Evolutionary conservation across 2,797 vertebrate genomes (phyloP), one percentile per base, ranked within the genome.

Genomic region (Mus minutoides): DNA sequence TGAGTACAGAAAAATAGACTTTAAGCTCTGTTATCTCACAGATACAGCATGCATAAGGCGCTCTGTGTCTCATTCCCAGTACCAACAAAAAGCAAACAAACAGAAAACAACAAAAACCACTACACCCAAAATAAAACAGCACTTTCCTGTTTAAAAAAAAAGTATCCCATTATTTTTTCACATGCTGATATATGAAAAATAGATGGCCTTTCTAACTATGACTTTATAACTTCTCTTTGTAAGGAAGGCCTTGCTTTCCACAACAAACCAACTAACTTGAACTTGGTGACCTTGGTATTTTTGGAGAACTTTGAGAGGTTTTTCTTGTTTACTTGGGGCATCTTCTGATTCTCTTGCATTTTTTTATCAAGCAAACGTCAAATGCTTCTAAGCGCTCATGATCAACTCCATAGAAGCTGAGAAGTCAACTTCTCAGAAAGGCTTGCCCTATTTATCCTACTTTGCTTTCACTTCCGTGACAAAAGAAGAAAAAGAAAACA

Each of bases 281-380:
- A 73, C 56, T 83, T 92, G 37, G 91, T 67, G 49, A 85, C 13
- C 43, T 46, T 52, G 49, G 75, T 73, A 67, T 75, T 73, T 80
- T 87, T 69, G 52, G 64, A 93, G 86, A 14, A 17, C 79, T 94
- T 89, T 56, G 26, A 49, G 40, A 88, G 49, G 13, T 3, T 60
- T 58, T 16, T 34, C 14, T 88, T 73, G 60, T 89, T 91, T 90
- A 56, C 43, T 80, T 49, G 64, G 71, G 24, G 73, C 54, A 75
- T 80, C 46, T 76, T 88, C 52, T 75, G 31, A n/a, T 21, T 75
- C 58, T 78, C 49, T 69, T 71, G 49, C 22, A 82, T 46, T 73
- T 84, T 84, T 71, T 34, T 54, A 49, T 16, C 54, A 92, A 94
- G 40, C 62, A 93, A 95, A 93, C 12, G 29, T 62, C 46, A 95